These are phyloP conservation scores for Parambassis ranga DNA, from an alignment of 2,797 vertebrate genomes.

Conservation along the genomic window DNA sequence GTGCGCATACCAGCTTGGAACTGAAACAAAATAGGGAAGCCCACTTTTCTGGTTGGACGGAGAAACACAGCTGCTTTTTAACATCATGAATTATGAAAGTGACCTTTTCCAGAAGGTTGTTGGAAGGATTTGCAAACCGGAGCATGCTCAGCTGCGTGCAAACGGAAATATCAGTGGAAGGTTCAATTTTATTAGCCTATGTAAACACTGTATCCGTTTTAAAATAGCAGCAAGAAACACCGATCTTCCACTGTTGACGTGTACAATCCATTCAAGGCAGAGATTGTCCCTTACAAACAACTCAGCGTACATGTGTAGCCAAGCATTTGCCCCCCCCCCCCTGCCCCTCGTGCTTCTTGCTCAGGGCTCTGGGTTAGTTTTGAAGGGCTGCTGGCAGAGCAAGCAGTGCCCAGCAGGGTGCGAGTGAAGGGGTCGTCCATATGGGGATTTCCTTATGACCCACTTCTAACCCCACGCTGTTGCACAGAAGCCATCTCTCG, in stretches of 20 bases:
- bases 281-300: not conserved
- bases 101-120: too few species aligned
- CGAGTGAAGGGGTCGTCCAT: constrained; percentile 50
- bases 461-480: constrained; percentile 59
- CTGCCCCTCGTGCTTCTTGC: constrained; percentile 10
- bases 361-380: constrained; percentile 34
- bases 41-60: too few species aligned
- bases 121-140: too few species aligned
- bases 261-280: not conserved
- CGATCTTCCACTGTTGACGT: not conserved
- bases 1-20: too few species aligned
- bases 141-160: too few species aligned
- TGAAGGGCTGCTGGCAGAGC: constrained; percentile 30
- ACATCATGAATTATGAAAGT: too few species aligned
- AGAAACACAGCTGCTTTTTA: too few species aligned
- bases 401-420: constrained; percentile 16
- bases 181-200: too few species aligned
- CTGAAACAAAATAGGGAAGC: too few species aligned
- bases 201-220: too few species aligned
- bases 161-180: too few species aligned
- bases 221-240: too few species aligned
- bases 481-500: constrained; percentile 35
- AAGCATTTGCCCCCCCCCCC: not conserved
- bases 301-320: not conserved
- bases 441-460: constrained; percentile 75